Evolutionary conservation across 2,888 invertebrate species (phyloP), one percentile per base, ranked within the genome.

Genomic region (Caenorhabditis sp.): DNA sequence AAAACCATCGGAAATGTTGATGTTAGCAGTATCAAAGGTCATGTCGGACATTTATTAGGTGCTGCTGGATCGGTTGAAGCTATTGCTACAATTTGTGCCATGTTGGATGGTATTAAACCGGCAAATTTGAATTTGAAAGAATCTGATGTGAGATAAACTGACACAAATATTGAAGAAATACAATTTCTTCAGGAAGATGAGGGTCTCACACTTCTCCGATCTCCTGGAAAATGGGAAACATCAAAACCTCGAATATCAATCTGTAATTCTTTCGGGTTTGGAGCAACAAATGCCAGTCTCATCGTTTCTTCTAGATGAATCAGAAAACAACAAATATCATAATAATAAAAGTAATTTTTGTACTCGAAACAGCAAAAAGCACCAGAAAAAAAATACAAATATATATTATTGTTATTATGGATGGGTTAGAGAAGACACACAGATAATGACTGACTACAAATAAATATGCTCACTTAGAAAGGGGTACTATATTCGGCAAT

Each of bases 261-360:
- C 61, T 95, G 95, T 89, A 99, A 99, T 90, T 95, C 97, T 0
- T 97, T 99, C 91, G 99, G 97, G 5, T 99, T 99, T 91, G 97
- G 99, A 65, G 97, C 97, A 54, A 97, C 97, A 2, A 99, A 99
- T 91, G 95, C 95, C 20, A 77, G 78, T 67, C 64, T 82, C 1
- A 63, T 78, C 49, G 38, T 76, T 12, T 26, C 23, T 25, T 26
- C 56, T 3, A 56, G 17, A 26, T 14, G 12, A 52, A 21, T 12
- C n/a, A 50, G 4, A 50, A 50, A 10, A 50, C 50, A 50, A n/a
- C n/a, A 52, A 20, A 20, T 20, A 21, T 21, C 26, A 20, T 3
- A 58, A 58, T 36, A 31, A 21, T 26, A 57, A 27, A 57, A 3
- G 7, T 14, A 58, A 5, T 31, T 58, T 36, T 36, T 20, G 58